Evolutionary conservation across 2,888 invertebrate genomes (phyloP).

Genomic region (Geophilus truncorum): DNA sequence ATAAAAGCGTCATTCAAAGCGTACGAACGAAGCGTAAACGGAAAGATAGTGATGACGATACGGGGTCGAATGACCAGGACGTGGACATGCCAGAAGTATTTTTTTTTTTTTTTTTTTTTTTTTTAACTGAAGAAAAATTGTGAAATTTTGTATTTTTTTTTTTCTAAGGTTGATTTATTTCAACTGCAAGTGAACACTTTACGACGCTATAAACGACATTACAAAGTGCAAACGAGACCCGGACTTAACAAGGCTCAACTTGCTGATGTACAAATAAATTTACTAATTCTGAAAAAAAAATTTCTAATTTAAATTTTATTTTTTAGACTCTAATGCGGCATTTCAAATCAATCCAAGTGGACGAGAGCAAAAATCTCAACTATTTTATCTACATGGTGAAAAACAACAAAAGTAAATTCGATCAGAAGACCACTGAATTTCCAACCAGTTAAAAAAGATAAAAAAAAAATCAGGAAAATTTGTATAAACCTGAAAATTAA

Average conservation of each 20-base stretch:
- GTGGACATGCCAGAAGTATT: slow-evolving; percentile 75
- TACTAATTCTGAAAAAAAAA: neutral
- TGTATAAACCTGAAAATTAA: too few relatives aligned
- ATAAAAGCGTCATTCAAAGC: slow-evolving; percentile 92
- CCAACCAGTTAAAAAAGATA: slow-evolving; percentile 28
- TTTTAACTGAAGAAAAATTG: neutral
- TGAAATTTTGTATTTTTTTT: slow-evolving; percentile 37
- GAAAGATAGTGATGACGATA: slow-evolving; percentile 85
- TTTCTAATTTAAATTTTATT: slow-evolving; percentile 34
- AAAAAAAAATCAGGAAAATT: neutral
- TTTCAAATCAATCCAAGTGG: slow-evolving; percentile 89
- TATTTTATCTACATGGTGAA: slow-evolving; percentile 95
- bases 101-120: too few relatives aligned
- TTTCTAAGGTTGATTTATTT: slow-evolving; percentile 78
- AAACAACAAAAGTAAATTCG: slow-evolving; percentile 81
- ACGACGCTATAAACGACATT: slow-evolving; percentile 86
- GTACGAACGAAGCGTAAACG: slow-evolving; percentile 76
- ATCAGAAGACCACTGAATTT: slow-evolving; percentile 58
- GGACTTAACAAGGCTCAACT: slow-evolving; percentile 92
- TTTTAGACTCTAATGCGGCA: slow-evolving; percentile 86
- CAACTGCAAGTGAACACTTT: slow-evolving; percentile 90
- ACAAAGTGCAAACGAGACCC: slow-evolving; percentile 83
- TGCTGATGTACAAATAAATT: slow-evolving; percentile 70
- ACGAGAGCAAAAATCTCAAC: slow-evolving; percentile 89
- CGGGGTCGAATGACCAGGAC: slow-evolving; percentile 77